Percentiles rank a stretch among this genome's conserved stretches.
phyloP scores from a whole-genome alignment of 2,797 vertebrate species.

The Eupleurogrammus muticus region DNA sequence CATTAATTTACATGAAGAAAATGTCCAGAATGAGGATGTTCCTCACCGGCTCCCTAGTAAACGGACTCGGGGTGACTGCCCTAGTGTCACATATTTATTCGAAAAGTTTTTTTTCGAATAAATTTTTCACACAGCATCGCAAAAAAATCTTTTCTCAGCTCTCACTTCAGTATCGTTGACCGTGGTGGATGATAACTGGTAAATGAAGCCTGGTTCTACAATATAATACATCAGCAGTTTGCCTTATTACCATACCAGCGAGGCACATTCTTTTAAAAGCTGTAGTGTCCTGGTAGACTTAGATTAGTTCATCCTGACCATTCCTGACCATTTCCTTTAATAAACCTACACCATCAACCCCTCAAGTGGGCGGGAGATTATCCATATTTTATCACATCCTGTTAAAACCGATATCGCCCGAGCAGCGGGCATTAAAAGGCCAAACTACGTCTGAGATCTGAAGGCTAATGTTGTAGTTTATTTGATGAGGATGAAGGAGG shows the following conservation, averaged over 20 bases:
- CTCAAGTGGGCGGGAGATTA: constrained; percentile 79
- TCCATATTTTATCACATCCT: constrained; percentile 73
- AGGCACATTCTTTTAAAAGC: constrained; percentile 47
- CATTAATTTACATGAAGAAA: constrained; percentile 22
- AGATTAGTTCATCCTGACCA: constrained; percentile 51
- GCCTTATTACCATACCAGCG: constrained; percentile 42
- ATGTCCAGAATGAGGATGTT: constrained; percentile 24
- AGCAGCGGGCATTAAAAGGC: constrained; percentile 68
- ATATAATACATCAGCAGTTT: constrained; percentile 34
- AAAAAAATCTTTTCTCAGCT: constrained; percentile 8
- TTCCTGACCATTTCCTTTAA: constrained; percentile 69
- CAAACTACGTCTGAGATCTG: constrained; percentile 49
- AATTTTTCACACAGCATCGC: constrained; percentile 3
- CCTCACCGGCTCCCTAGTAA: not conserved
- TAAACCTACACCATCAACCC: constrained; percentile 76
- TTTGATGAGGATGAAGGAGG: constrained; percentile 71
- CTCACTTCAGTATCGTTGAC: constrained; percentile 13
- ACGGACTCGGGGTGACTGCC: constrained; percentile 17
- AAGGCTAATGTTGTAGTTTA: constrained; percentile 69
- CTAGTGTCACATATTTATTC: constrained; percentile 39
- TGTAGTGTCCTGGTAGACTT: constrained; percentile 50
- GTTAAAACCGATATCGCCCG: constrained; percentile 66
- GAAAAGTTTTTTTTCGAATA: constrained; percentile 11
- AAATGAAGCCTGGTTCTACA: too few relatives aligned
- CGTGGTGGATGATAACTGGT: not conserved